Conservation (phyloP, 35 echinoderm and acorn worm genomes). For the Amphiura filiformis region DNA sequence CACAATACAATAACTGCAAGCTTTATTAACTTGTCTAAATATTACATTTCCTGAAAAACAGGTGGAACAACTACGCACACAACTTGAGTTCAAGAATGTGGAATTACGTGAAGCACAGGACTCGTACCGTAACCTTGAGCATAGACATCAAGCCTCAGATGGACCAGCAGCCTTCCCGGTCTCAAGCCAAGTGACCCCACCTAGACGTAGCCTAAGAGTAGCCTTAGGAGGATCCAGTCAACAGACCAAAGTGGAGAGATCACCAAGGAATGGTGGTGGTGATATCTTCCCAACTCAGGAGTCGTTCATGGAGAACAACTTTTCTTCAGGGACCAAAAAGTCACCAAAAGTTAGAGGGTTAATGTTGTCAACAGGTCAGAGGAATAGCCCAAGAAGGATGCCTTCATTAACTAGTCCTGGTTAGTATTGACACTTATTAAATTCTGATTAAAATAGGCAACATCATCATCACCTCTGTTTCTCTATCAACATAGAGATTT, state of each 20-base stretch:
- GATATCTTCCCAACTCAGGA: constrained; percentile 64
- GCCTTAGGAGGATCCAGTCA: not conserved
- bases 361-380: constrained; percentile 21
- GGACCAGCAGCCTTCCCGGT: not conserved
- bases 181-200: constrained; percentile 27
- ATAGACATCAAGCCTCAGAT: not conserved
- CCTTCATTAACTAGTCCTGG: constrained; percentile 46
- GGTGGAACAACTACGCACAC: constrained; percentile 84
- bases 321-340: constrained; percentile 9
- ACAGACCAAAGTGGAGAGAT: not conserved
- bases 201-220: constrained; percentile 31
- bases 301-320: constrained; percentile 71
- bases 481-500: not conserved
- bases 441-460: not conserved
- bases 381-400: constrained; percentile 19
- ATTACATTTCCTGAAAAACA: too few species aligned
- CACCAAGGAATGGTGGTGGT: not conserved
- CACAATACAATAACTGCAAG: too few species aligned
- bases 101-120: constrained; percentile 82
- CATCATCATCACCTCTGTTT: not conserved
- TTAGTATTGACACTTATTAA: not conserved
- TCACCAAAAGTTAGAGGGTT: constrained; percentile 34
- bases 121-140: constrained; percentile 53
- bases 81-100: constrained; percentile 88
- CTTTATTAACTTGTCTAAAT: too few species aligned